Evolutionary conservation across 2,797 vertebrate genomes (phyloP).

Genomic region (Enoplosus armatus): DNA sequence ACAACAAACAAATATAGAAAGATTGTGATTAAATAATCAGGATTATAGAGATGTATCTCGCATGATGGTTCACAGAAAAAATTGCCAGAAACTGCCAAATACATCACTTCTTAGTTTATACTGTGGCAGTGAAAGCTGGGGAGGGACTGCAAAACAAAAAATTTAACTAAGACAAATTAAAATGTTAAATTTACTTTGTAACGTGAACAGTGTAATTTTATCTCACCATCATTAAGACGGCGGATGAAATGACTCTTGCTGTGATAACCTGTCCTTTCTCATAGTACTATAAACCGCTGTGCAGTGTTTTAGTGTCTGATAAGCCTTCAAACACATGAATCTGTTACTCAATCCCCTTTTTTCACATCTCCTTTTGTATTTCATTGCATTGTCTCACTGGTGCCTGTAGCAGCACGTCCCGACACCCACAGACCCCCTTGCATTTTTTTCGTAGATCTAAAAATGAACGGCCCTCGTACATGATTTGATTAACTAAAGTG

Average conservation of each 20-base stretch:
- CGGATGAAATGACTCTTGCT: no score
- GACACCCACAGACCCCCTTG: neutral
- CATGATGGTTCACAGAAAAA: slow-evolving; percentile 4
- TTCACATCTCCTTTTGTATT: neutral
- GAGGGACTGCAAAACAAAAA: neutral
- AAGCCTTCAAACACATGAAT: neutral
- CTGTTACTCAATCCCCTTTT: neutral
- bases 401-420: neutral
- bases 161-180: accelerated
- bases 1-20: slow-evolving; percentile 19
- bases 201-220: no score
- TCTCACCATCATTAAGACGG: no score
- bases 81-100: neutral
- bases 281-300: neutral
- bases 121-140: neutral
- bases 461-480: neutral
- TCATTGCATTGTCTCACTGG: neutral
- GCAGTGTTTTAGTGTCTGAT: neutral
- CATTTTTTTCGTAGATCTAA: neutral
- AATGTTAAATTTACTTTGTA: neutral
- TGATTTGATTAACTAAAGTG: neutral
- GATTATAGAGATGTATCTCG: slow-evolving; percentile 18
- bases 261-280: no score
- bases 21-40: slow-evolving; percentile 31
- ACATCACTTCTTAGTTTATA: neutral